Evolutionary conservation across 2,797 vertebrate species (phyloP).

Genomic region (Lagodon rhomboides): DNA sequence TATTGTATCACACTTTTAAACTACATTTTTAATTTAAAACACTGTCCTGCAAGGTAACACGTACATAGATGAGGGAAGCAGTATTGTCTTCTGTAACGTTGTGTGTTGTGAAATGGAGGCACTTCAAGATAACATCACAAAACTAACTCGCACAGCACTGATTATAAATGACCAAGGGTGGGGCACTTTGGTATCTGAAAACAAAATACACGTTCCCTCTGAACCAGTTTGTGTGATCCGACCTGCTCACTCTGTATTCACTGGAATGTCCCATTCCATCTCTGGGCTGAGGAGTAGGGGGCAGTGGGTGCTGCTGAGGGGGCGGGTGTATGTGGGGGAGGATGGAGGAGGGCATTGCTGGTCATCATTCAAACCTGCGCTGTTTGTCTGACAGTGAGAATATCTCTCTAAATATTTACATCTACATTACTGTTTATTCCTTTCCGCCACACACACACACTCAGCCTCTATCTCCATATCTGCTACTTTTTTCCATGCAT

Average conservation of each 20-base stretch:
- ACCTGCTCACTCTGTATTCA: conserved; percentile 47
- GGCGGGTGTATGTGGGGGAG: conserved; percentile 60
- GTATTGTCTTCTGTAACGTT: conserved; percentile 3
- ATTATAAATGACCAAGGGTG: conserved; percentile 15
- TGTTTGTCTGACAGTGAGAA: conserved; percentile 83
- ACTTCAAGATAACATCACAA: conserved; percentile 18
- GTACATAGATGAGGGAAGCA: not conserved
- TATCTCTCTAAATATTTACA: conserved; percentile 88
- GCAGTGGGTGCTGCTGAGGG: conserved; percentile 42
- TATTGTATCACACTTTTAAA: not conserved
- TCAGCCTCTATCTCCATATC: conserved; percentile 67
- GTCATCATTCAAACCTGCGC: conserved; percentile 77
- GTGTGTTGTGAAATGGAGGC: conserved; percentile 1
- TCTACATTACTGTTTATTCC: conserved; percentile 85
- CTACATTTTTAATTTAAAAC: not conserved
- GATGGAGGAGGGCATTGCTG: conserved; percentile 58
- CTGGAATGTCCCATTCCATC: conserved; percentile 67
- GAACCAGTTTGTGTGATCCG: conserved; percentile 30
- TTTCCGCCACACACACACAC: conserved; percentile 44
- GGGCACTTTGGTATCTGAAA: conserved; percentile 13
- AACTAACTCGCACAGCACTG: not conserved
- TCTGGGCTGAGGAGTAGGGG: conserved; percentile 51
- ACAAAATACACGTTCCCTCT: not conserved
- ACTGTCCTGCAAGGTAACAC: not conserved
- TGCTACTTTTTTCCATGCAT: conserved; percentile 65